Conservation (phyloP, 2,888 invertebrate genomes). For the Anoplius nigerrimus region DNA sequence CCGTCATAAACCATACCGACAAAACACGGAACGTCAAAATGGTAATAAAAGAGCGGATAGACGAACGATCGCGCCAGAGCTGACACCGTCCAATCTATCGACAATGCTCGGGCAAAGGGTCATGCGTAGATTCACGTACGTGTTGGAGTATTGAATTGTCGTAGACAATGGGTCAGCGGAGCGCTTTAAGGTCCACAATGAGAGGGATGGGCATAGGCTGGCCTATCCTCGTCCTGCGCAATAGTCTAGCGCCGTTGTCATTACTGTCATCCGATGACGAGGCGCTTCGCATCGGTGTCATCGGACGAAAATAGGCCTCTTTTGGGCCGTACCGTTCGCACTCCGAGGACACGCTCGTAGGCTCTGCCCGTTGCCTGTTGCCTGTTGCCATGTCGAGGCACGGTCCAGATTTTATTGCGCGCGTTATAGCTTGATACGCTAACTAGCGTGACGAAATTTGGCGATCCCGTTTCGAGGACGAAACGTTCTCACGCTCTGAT, state of each 20-base stretch:
- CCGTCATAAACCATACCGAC: too few species aligned
- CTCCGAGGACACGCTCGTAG: too few species aligned
- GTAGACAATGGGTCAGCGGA: constrained; percentile 43
- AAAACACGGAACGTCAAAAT: too few species aligned
- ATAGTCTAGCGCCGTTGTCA: constrained; percentile 12
- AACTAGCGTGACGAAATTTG: too few species aligned
- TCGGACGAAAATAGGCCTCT: constrained; percentile 35
- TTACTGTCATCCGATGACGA: neutral
- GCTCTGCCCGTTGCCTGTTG: neutral
- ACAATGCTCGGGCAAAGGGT: neutral
- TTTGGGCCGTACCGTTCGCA: neutral
- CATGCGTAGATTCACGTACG: constrained; percentile 5
- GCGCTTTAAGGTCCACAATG: constrained; percentile 56
- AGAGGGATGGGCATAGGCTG: constrained; percentile 64
- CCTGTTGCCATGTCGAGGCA: neutral
- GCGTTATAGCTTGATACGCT: too few species aligned
- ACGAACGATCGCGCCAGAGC: too few species aligned
- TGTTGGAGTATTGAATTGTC: constrained; percentile 40
- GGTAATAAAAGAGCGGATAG: too few species aligned
- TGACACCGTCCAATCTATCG: too few species aligned
- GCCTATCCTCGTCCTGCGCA: constrained; percentile 43
- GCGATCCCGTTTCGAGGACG: too few species aligned
- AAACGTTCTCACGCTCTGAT: too few species aligned
- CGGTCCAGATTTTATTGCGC: too few species aligned
- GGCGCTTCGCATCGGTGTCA: constrained; percentile 17